These are phyloP conservation scores for Herpailurus yagouaroundi DNA, from an alignment of 2,113 vertebrate genomes.

Conservation along the genomic window DNA sequence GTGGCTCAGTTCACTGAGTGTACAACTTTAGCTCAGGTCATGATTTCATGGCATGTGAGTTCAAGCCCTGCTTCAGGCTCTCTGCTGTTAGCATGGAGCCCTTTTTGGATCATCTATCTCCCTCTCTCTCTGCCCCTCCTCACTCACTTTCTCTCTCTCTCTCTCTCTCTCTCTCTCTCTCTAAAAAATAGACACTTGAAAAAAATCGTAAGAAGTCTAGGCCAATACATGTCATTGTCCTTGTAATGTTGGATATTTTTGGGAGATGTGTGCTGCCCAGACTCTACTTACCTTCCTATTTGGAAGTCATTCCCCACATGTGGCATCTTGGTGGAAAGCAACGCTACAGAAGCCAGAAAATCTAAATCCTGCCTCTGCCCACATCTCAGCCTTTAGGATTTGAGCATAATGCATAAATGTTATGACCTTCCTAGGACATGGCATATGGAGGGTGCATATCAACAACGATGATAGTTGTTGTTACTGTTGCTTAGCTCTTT, in stretches of 20 bases:
- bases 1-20: no score
- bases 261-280: rapidly evolving
- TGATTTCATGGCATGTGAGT: no score
- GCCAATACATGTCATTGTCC: neutral
- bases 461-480: neutral
- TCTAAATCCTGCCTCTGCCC: neutral
- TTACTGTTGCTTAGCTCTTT: neutral
- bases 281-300: neutral
- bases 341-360: neutral
- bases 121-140: no score
- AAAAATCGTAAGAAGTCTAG: neutral
- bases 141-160: no score
- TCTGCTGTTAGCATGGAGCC: no score
- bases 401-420: neutral
- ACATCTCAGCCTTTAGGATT: neutral
- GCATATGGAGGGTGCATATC: neutral
- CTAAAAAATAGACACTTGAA: no score
- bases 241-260: neutral
- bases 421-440: no score
- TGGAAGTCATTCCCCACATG: neutral
- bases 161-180: no score
- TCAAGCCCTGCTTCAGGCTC: no score
- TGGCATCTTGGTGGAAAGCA: neutral
- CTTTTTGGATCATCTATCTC: no score
- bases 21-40: no score